Evolutionary conservation across 1,140 invertebrate genomes (phyloP), one percentile per base, ranked within the genome.

Genomic region (Dendroctonus valens): DNA sequence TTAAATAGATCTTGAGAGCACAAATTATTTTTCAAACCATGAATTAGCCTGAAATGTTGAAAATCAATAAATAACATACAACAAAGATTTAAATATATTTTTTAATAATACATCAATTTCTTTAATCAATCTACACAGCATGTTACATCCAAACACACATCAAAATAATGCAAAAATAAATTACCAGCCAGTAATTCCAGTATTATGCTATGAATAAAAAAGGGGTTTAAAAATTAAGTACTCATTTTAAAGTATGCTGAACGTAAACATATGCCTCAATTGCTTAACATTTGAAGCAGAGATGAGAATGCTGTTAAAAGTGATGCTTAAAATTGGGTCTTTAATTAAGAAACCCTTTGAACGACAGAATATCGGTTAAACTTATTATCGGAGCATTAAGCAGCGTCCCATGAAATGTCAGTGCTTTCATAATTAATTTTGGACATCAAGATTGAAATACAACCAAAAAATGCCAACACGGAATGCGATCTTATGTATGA

Each of bases 111-210:
- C 72, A 72, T 74, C 72, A 71, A 72, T 70, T 71, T 72, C 63
- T 74, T 74, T 72, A 74, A 72, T 74, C 72, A 72, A 74, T 72
- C 72, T 74, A 74, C 72, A 74, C 71, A 72, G 72, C 72, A 63
- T 71, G 70, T 67, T 72, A 74, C 72, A 74, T 72, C 53, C 72
- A 74, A 72, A 71, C 72, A 61, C 69, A 72, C 64, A 70, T 69
- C 66, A 67, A 68, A 65, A 66, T 68, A 71, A 71, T 69, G 63
- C 64, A 69, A 59, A 46, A 48, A 41, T 55, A 55, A 55, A 55
- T 26, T 26, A 26, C 26, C 26, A 26, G 26, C 26, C 26, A 26
- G 26, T 26, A 26, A 26, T 26, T 26, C 26, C 26, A 26, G 3
- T 26, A 26, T 26, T 26, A 26, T 3, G 26, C 3, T 26, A 26